Evolutionary conservation across 2,888 invertebrate species (phyloP), one percentile per base, ranked within the genome.

Genomic region (Pterostichus madidus): DNA sequence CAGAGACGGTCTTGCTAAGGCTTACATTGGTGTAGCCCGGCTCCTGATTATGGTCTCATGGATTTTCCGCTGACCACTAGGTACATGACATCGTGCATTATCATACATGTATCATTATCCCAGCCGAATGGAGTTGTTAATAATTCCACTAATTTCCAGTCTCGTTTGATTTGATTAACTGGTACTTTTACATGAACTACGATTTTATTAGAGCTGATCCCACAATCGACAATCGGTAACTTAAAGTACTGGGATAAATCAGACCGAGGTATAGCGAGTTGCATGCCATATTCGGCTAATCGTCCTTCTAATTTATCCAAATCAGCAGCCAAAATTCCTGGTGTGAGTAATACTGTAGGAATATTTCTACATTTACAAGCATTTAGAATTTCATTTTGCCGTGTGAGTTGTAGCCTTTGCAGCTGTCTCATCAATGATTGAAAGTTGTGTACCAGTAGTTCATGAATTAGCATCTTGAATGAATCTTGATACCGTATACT

Each of bases 151-250:
- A 83, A 15, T 6, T 49, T 76, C 83, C 64, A 83, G 5, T 8
- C 7, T n/a, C 13, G 39, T 39, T 39, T 7, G 0, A 39, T 31
- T n/a, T 82, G 68, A 0, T 17, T 76, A 8, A 83, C 71, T 15
- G 83, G 83, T n/a, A 78, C 35, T 17, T 77, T 83, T 1, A 61
- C 13, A 8, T 59, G 46, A 7, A 83, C 32, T 11, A 39, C 17
- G 2, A 77, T 2, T 4, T 31, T 76, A 15, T 4, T 24, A 8
- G 15, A 4, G 13, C 73, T 31, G 11, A 83, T 17, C 0, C 56
- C 59, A 49, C 77, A 83, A 11, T 83, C 83, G 3, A 44, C 61
- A 8, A 83, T 83, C 11, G 83, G 83, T 44, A 83, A 46, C 49
- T 83, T 73, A 24, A 78, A 83, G 44, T 78, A 78, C 61, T 68